Evolutionary conservation across 2,113 vertebrate species (phyloP).

Genomic region (Asarcornis scutulata): DNA sequence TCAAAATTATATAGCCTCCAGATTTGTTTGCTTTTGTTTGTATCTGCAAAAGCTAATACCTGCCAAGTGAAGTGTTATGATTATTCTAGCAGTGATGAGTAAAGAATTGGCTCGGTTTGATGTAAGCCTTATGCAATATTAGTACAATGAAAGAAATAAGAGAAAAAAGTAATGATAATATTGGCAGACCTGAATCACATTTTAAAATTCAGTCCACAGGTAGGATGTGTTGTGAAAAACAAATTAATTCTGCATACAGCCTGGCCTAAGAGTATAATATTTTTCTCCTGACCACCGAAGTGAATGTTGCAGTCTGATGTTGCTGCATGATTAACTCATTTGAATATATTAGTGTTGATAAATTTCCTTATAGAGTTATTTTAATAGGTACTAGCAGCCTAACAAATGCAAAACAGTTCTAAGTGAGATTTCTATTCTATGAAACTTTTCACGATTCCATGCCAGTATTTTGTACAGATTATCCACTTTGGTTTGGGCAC

Average conservation of each 20-base stretch:
- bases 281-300: background rate
- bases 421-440: background rate
- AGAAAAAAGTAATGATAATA: background rate
- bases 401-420: background rate
- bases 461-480: background rate
- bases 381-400: background rate
- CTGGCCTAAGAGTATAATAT: background rate
- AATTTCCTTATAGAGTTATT: background rate
- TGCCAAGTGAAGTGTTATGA: background rate
- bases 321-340: background rate
- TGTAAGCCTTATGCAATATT: background rate
- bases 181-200: background rate
- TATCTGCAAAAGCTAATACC: background rate
- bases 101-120: background rate
- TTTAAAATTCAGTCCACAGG: background rate
- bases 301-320: background rate
- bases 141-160: background rate
- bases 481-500: background rate
- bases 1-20: background rate
- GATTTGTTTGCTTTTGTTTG: background rate
- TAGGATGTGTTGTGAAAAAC: background rate
- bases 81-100: background rate
- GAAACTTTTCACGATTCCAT: background rate
- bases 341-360: background rate
- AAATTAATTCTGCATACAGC: background rate